phyloP scores from a whole-genome alignment of 1,140 invertebrate genomes.

The Drosophila grimshawi region DNA sequence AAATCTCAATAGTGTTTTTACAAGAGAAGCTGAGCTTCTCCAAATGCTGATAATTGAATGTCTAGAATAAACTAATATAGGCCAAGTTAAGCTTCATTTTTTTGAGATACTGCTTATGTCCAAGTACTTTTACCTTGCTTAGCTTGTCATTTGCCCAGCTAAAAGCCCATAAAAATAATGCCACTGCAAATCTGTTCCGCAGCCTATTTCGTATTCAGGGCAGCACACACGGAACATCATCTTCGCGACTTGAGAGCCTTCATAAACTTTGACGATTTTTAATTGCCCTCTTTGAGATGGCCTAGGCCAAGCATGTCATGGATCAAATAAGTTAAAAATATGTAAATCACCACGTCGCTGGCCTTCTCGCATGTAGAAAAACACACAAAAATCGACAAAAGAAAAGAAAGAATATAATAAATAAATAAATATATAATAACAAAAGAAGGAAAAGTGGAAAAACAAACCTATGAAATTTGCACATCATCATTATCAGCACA shows the following conservation, averaged over 20 bases:
- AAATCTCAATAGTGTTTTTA: too few species aligned
- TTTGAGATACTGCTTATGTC: not conserved
- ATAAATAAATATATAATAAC: too few species aligned
- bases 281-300: conserved; percentile 60
- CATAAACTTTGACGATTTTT: conserved; percentile 67
- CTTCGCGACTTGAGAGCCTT: conserved; percentile 27
- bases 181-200: conserved; percentile 35
- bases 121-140: too few species aligned
- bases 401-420: not conserved
- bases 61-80: not conserved
- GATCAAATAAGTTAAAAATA: conserved; percentile 57
- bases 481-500: conserved; percentile 80
- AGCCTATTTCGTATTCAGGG: conserved; percentile 42
- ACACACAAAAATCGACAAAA: not conserved
- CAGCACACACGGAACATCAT: conserved; percentile 15
- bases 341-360: conserved; percentile 35
- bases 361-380: conserved; percentile 9
- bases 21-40: too few species aligned
- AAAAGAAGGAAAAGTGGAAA: conserved; percentile 4
- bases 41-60: too few species aligned
- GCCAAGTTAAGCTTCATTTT: conserved; percentile 22
- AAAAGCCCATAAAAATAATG: conserved; percentile 29
- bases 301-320: conserved; percentile 45
- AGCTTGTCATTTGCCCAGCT: conserved; percentile 13
- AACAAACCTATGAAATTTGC: conserved; percentile 64